Percentiles rank a stretch among this genome's conserved stretches.
phyloP scores from a whole-genome alignment of 2,797 vertebrate genomes.

The Atherinosoma microstoma region DNA sequence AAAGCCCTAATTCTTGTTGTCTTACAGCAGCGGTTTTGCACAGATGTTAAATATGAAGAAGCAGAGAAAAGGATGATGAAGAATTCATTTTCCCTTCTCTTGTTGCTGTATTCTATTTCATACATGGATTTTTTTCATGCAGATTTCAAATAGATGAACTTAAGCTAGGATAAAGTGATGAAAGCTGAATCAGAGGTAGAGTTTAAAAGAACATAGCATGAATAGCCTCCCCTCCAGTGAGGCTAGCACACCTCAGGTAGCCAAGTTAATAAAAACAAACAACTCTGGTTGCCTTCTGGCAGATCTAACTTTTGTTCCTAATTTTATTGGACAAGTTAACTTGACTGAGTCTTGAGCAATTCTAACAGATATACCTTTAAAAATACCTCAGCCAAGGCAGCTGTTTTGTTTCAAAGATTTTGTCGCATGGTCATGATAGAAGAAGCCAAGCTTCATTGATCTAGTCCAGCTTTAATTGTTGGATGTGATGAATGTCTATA shows the following conservation, averaged over 20 bases:
- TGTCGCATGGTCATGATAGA: neutral
- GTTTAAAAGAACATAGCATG: neutral
- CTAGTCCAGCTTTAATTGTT: neutral
- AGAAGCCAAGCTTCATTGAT: neutral
- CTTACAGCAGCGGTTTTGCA: slow-evolving; percentile 35
- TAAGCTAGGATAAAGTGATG: too few relatives aligned
- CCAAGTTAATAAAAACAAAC: slow-evolving; percentile 40
- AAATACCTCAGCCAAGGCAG: slow-evolving; percentile 8
- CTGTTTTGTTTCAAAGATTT: neutral
- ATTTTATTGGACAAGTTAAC: slow-evolving; percentile 22
- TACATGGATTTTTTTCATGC: slow-evolving; percentile 8
- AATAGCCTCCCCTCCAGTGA: neutral
- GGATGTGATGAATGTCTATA: neutral
- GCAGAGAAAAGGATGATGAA: slow-evolving; percentile 12
- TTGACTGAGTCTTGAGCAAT: slow-evolving; percentile 4
- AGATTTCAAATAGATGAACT: too few relatives aligned
- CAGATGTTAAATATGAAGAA: slow-evolving; percentile 59
- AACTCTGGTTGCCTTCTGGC: slow-evolving; percentile 12
- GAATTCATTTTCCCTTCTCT: slow-evolving; percentile 1
- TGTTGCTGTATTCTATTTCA: neutral
- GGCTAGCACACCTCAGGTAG: neutral
- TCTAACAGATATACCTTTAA: slow-evolving; percentile 25
- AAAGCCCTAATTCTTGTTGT: slow-evolving; percentile 23
- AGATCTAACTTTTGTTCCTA: slow-evolving; percentile 2
- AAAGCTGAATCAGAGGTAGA: neutral